Percentiles rank a stretch among this genome's conserved stretches.
Evolutionary conservation across 2,113 vertebrate species (phyloP).

Genomic region (Myodes glareolus): DNA sequence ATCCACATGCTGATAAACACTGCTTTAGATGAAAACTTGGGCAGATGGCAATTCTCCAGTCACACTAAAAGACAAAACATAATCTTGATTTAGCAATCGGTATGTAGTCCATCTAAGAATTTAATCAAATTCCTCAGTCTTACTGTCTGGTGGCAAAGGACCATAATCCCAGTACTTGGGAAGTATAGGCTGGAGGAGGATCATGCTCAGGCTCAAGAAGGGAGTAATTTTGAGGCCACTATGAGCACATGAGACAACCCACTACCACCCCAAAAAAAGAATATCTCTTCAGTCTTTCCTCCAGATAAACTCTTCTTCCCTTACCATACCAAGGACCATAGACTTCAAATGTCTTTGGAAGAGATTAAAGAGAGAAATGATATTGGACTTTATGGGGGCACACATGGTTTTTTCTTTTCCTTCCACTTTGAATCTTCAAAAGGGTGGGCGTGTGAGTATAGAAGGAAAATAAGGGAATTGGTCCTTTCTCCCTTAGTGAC

Average conservation of each 20-base stretch:
- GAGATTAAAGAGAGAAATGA: not conserved
- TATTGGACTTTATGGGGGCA: not conserved
- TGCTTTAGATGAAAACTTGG: conserved; percentile 19
- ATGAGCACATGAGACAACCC: not conserved
- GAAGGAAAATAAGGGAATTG: conserved; percentile 2
- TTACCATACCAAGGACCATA: not conserved
- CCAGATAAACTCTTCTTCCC: not conserved
- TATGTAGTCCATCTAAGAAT: not conserved
- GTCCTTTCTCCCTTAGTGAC: conserved; percentile 3
- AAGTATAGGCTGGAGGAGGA: not conserved
- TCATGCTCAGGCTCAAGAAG: not conserved
- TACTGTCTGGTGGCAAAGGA: not conserved
- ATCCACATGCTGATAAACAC: not conserved
- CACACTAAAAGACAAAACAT: conserved; percentile 46
- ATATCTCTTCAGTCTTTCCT: conserved; percentile 39
- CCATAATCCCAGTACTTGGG: not conserved
- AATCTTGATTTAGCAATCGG: conserved; percentile 35
- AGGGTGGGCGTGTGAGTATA: not conserved
- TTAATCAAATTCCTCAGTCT: conserved; percentile 27
- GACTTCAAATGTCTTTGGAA: not conserved
- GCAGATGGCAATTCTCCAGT: not conserved
- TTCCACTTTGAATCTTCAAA: conserved; percentile 6
- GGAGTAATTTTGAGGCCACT: not conserved
- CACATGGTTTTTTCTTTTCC: not conserved
- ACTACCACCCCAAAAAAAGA: not conserved